Conservation (phyloP, 2,113 vertebrate genomes). For the Pavo muticus region DNA sequence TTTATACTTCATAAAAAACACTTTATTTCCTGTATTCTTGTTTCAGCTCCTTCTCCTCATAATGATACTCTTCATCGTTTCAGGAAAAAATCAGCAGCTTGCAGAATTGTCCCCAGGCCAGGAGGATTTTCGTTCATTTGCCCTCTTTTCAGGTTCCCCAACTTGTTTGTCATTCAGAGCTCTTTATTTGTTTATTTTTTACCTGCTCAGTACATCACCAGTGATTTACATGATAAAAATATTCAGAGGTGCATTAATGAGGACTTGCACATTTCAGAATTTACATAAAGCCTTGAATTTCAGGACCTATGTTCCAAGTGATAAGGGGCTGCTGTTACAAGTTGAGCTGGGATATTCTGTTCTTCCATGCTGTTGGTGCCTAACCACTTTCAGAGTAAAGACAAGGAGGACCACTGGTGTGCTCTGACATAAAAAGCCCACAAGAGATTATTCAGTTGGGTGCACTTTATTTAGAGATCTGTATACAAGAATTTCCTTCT, state of each 20-base stretch:
- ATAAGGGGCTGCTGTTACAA: neutral
- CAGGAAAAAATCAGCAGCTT: neutral
- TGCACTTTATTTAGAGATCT: neutral
- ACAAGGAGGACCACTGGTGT: neutral
- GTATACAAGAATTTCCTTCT: neutral
- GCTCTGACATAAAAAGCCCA: neutral
- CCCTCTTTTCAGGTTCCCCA: neutral
- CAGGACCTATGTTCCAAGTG: neutral
- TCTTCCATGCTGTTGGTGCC: neutral
- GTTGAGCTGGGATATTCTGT: neutral
- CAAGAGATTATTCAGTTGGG: neutral
- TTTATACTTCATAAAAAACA: neutral
- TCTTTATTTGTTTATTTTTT: fast-evolving
- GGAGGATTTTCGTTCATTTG: neutral
- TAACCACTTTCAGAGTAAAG: neutral
- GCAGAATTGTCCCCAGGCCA: neutral
- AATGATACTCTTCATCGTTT: neutral
- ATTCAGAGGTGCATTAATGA: neutral
- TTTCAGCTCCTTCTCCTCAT: neutral
- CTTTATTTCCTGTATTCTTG: neutral
- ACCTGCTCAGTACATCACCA: neutral
- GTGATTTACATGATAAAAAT: neutral
- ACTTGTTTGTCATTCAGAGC: neutral
- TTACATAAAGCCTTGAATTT: neutral
- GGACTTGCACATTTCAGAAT: neutral